Evolutionary conservation across 2,888 invertebrate species (phyloP).

Genomic region (Cancer borealis): DNA sequence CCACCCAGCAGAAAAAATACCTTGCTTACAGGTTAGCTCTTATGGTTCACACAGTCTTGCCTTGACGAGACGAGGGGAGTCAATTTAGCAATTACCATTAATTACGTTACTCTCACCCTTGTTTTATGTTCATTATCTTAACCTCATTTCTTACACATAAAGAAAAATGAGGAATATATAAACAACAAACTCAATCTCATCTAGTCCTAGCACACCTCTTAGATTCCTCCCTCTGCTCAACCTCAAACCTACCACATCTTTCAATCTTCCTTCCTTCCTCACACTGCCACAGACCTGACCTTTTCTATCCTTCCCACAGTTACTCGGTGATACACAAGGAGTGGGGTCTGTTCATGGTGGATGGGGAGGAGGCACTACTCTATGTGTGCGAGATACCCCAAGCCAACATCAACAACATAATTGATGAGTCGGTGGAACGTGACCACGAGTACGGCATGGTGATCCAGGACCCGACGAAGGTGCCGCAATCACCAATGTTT

Average conservation of each 20-base stretch:
- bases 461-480: conserved; percentile 88
- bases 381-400: conserved; percentile 89
- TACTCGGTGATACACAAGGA: conserved; percentile 83
- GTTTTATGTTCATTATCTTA: too few species aligned
- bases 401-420: conserved; percentile 84
- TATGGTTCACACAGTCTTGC: neutral
- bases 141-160: too few species aligned
- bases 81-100: neutral
- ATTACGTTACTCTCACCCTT: neutral
- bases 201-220: too few species aligned
- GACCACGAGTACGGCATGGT: conserved; percentile 92
- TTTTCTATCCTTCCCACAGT: conserved; percentile 41
- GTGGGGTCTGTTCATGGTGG: conserved; percentile 92
- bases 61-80: neutral
- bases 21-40: conserved; percentile 86
- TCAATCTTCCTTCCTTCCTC: neutral
- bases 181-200: too few species aligned
- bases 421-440: conserved; percentile 84
- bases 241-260: too few species aligned
- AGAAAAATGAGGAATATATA: too few species aligned
- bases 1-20: conserved; percentile 84
- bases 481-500: conserved; percentile 94
- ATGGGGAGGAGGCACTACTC: conserved; percentile 87
- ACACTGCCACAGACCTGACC: neutral
- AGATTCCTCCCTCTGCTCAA: too few species aligned